A percentile compares a stretch with the other conserved stretches of the same genome.
These are phyloP conservation scores for Carassius gibelio DNA, from an alignment of 2,113 vertebrate genomes.

Conservation along the genomic window DNA sequence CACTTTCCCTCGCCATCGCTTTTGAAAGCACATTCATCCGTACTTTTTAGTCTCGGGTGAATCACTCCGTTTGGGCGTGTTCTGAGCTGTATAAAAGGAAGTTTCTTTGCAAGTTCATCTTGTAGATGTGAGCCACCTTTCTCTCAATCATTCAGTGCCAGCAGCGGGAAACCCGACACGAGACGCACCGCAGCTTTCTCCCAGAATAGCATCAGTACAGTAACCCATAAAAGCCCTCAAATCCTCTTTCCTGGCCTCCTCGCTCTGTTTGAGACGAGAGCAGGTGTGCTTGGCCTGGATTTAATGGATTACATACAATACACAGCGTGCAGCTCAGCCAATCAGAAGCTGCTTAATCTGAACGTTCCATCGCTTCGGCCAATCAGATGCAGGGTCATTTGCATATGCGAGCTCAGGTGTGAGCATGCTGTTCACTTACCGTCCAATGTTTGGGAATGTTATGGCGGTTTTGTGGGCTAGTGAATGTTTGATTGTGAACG, in stretches of 20 bases:
- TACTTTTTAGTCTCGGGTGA: neutral
- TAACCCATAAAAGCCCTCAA: neutral
- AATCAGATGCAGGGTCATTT: slow-evolving; percentile 3
- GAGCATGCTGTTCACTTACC: neutral
- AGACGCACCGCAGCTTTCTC: neutral
- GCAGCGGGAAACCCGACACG: neutral
- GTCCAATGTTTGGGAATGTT: neutral
- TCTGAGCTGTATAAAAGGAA: neutral
- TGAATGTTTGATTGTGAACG: neutral
- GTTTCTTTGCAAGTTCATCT: neutral
- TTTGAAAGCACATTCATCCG: neutral
- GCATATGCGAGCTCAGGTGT: slow-evolving; percentile 42
- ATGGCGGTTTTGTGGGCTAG: neutral
- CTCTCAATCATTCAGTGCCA: slow-evolving; percentile 26
- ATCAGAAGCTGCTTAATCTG: slow-evolving; percentile 32
- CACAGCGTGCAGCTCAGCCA: slow-evolving; percentile 51
- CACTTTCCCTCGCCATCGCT: neutral
- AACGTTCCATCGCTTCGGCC: neutral
- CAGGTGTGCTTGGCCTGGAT: slow-evolving; percentile 64
- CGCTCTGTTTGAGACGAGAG: slow-evolving; percentile 34
- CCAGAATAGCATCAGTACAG: slow-evolving; percentile 9
- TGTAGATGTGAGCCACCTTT: neutral
- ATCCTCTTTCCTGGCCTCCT: slow-evolving; percentile 21
- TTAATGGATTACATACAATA: slow-evolving; percentile 69
- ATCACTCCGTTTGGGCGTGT: neutral